Evolutionary conservation across 2,888 invertebrate genomes (phyloP).

Genomic region (Antheraea assamensis): DNA sequence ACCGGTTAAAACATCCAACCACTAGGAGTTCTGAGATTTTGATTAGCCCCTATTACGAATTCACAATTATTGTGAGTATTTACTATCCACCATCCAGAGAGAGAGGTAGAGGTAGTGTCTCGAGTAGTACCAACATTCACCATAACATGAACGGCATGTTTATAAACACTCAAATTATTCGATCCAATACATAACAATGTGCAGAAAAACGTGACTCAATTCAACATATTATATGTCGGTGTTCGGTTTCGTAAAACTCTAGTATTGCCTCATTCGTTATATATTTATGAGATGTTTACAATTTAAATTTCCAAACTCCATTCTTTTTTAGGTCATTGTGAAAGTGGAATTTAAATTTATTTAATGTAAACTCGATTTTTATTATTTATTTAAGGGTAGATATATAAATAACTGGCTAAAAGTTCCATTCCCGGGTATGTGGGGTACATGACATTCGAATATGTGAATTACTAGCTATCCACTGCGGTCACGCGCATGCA

Average conservation of each 20-base stretch:
- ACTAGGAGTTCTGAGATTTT: too few species aligned
- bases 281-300: constrained; percentile 15
- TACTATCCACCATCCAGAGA: too few species aligned
- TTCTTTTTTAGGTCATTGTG: constrained; percentile 14
- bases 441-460: too few species aligned
- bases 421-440: not conserved
- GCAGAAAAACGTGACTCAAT: not conserved
- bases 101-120: too few species aligned
- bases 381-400: not conserved
- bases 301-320: not conserved
- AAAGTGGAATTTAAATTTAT: constrained; percentile 3
- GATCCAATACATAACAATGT: not conserved
- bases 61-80: too few species aligned
- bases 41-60: too few species aligned
- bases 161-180: not conserved
- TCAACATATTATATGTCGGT: not conserved
- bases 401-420: not conserved
- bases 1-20: too few species aligned
- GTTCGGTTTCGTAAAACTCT: not conserved
- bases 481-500: too few species aligned
- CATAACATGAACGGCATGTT: not conserved
- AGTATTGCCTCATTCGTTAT: constrained; percentile 9
- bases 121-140: not conserved
- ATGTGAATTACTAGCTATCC: too few species aligned
- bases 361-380: not conserved